Percentiles rank a stretch among this genome's conserved stretches.
These are phyloP conservation scores for Myzus persicae DNA, from an alignment of 1,140 invertebrate species.

Conservation along the genomic window DNA sequence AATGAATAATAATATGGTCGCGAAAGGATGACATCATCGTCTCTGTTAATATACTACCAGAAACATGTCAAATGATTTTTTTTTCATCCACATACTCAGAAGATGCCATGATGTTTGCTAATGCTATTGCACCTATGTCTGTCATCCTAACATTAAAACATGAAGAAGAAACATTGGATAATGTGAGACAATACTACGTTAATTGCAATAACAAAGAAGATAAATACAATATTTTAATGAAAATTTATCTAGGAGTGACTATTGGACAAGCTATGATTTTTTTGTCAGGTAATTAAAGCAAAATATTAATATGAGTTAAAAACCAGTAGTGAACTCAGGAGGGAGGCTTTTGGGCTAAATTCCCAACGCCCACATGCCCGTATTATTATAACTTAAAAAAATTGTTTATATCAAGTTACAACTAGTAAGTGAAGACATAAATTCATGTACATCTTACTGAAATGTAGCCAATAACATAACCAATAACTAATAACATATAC, in stretches of 20 bases:
- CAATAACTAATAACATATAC: too few species aligned
- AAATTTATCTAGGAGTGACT: constrained; percentile 95
- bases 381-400: too few species aligned
- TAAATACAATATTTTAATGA: constrained; percentile 93
- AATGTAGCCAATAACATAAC: too few species aligned
- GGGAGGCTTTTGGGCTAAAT: too few species aligned
- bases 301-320: background rate
- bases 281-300: constrained; percentile 80
- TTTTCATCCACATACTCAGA: constrained; percentile 97
- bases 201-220: constrained; percentile 78
- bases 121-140: constrained; percentile 91
- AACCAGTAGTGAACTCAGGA: too few species aligned
- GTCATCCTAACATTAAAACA: constrained; percentile 85
- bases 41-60: too few species aligned
- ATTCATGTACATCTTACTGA: too few species aligned
- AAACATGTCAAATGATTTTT: constrained; percentile 94
- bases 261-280: constrained; percentile 98
- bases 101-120: constrained; percentile 96
- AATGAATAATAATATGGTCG: too few species aligned
- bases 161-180: constrained; percentile 96
- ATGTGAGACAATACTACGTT: constrained; percentile 98
- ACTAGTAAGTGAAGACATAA: too few species aligned
- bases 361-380: too few species aligned
- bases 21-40: too few species aligned
- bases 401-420: too few species aligned